Base-by-base conservation (phyloP, 2,797 vertebrate genomes). In the Centropyge bicolor region DNA sequence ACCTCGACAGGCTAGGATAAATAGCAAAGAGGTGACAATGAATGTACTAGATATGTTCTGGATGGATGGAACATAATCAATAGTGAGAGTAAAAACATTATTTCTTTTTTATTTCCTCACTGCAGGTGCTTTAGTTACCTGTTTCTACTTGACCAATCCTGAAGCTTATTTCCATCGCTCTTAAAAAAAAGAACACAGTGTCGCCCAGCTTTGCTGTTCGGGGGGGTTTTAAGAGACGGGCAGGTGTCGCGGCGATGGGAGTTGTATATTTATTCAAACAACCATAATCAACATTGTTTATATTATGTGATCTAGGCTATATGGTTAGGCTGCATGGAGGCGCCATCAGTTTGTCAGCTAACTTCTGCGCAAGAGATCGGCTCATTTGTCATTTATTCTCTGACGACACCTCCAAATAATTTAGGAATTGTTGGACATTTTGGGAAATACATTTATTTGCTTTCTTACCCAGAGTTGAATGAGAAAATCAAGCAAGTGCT, bases 41-140 rank as follows among this genome's bases (percentile, higher is more conserved):
- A 98, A 98, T 99, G 98, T 98, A 98, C 95, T 93, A 90, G 95
- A 95, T 95, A 91, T 95, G 94, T 95, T 95, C 92, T 95, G 85
- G 93, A 86, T 75, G 55, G 20, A 66, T 54, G 79, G 86, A 76
- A 84, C 78, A 83, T 84, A 93, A 94, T 95, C 95, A 78, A 71
- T 13, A 85, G 56, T 82, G 76, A 86, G 71, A 88, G 65, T 83
- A 72, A 79, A 85, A 75, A 73, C 31, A 40, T 67, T 59, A 27
- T 78, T 68, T 74, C 38, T 67, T 67, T 83, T 74, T 63, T 62
- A 78, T 52, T 55, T 22, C 66, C 66, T 68, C 70, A 59, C 65
- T 61, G 64, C 84, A 83, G 89, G 84, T 82, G 74, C 74, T 89
- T 86, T 51, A 59, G 61, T 56, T 62, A 35, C 79, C 79, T 86